Evolutionary conservation across 2,113 vertebrate species (phyloP), one percentile per base, ranked within the genome.

Genomic region (Potamarius usumacintae): DNA sequence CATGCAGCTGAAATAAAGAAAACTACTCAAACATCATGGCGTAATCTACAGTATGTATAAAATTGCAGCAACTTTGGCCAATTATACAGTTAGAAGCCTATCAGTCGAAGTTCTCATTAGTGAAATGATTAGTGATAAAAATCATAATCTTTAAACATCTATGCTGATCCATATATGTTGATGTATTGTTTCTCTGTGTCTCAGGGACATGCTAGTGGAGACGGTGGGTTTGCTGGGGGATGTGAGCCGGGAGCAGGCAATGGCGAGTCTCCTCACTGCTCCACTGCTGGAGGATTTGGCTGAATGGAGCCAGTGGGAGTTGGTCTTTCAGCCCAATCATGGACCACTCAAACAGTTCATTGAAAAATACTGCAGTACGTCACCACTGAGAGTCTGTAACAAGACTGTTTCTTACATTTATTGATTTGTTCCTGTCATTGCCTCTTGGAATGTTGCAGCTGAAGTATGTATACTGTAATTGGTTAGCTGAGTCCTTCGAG

Each of bases 231-330:
- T 91, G 1, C 92, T 95, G 12, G 95, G 95, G 4, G 92, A 94
- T 25, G 89, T 94, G 90, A 91, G 90, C n/a, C 91, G 90, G 55
- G 88, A 88, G 2, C 92, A 94, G 88, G 95, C 95, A 4, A 48
- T 95, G 87, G 91, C 90, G 58, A 93, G 94, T 88, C 77, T 96
- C 87, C 92, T 94, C 1, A 93, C 93, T 55, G 94, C 95, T 84
- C 96, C 96, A 10, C 91, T 96, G 27, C 92, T 96, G 90, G 95
- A 96, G 84, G 93, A 96, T 77, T 85, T 96, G 42, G 90, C 88
- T 48, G 90, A 95, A 88, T 96, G 96, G 95, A 95, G 94, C 86
- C 94, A 95, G 17, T 96, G 96, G 96, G 94, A 95, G 84, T 82
- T 95, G 58, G 91, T 96, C 52, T 96, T 96, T 53, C 93, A 93